Evolutionary conservation across 2,888 invertebrate species (phyloP).

Genomic region (Eupithecia centaureata): DNA sequence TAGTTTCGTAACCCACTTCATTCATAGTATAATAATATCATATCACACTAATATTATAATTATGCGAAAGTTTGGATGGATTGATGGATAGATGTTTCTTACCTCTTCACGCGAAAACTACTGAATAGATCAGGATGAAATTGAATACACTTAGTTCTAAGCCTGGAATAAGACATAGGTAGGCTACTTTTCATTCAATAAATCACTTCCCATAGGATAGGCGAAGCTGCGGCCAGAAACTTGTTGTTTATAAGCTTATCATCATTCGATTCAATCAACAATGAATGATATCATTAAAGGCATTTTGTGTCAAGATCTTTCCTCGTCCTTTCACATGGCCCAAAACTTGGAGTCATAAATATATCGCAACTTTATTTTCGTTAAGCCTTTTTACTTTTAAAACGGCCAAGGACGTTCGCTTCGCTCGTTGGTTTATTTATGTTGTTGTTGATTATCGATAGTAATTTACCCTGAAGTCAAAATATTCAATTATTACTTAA

Average conservation of each 20-base stretch:
- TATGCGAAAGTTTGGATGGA: too few relatives aligned
- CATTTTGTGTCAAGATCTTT: constrained; percentile 31
- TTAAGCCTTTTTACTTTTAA: constrained; percentile 30
- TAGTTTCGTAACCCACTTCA: too few relatives aligned
- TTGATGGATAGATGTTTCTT: too few relatives aligned
- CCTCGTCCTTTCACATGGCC: constrained; percentile 29
- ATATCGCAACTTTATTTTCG: constrained; percentile 19
- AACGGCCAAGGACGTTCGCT: constrained; percentile 30
- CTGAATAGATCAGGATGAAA: too few relatives aligned
- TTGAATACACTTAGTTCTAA: too few relatives aligned
- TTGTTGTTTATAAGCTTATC: constrained; percentile 5
- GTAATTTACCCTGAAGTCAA: constrained; percentile 21
- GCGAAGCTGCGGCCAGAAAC: not conserved
- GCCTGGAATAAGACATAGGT: too few relatives aligned
- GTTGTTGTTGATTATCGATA: constrained; percentile 20
- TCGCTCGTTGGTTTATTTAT: constrained; percentile 12
- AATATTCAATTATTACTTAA: not conserved
- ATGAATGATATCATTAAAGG: constrained; percentile 9
- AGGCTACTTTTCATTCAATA: too few relatives aligned
- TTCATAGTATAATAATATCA: too few relatives aligned
- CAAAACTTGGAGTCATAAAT: constrained; percentile 26
- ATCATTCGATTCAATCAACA: constrained; percentile 9
- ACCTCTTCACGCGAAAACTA: too few relatives aligned
- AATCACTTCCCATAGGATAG: too few relatives aligned
- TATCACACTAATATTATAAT: too few relatives aligned